Evolutionary conservation across 2,797 vertebrate species (phyloP), one percentile per base, ranked within the genome.

Genomic region (Sebastes glaucus): DNA sequence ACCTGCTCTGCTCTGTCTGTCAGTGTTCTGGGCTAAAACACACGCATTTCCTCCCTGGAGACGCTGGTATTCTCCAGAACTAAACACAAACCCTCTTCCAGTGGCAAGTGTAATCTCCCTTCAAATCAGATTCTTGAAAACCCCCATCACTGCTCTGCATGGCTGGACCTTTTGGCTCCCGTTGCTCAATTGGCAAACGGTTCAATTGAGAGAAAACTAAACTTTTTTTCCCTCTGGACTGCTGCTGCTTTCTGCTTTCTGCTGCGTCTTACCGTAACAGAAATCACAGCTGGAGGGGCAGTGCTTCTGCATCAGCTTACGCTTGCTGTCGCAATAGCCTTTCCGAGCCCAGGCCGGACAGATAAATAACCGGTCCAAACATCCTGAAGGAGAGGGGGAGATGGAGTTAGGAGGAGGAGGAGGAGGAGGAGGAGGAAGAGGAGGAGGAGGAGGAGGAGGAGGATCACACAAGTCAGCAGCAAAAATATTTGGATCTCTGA

Each of bases 241-340:
- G 66, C 85, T 84, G 77, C 84, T 84, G 71, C 78, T 74, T 65
- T 27, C 42, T 52, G 62, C 74, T 46, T 46, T 46, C 42, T 81
- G 75, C 78, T 86, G 81, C 49, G 25, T 91, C 95, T 86, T 97
- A 99, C 98, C 97, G 0, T 97, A 97, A 94, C 99, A 99, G 95
- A 99, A 99, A 94, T 99, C 97, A 27, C 99, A 99, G 95, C 97
- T 97, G 86, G 95, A 95, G 0, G 99, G 98, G 82, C 99, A 99
- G 89, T 99, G 97, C 92, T 98, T 98, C 93, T 98, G 97, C 98
- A 99, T 99, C 80, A 99, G 87, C 87, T 90, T 95, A 81, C 89
- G 95, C 64, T 97, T 98, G 69, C 94, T 95, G 70, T 96, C 95
- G 5, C 99, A 99, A 85, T 97, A 99, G 1, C 98, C 98, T 88